Percentiles rank a stretch among this genome's conserved stretches.
These are phyloP conservation scores for Dysmachus trigonus DNA, from an alignment of 2,888 invertebrate genomes.

Conservation along the genomic window DNA sequence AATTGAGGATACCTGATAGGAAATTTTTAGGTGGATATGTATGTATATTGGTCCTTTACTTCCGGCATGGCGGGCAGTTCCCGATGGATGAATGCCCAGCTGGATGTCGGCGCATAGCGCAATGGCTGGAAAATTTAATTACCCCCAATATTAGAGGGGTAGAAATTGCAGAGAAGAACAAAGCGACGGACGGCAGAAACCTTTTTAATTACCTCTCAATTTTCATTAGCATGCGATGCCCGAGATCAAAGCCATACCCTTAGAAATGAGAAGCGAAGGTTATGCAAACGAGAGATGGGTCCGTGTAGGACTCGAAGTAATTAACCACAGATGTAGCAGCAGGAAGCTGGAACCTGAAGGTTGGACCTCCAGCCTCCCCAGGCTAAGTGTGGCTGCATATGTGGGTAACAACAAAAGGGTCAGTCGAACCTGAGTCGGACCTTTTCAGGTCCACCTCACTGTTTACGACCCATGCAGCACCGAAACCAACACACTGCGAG, in stretches of 20 bases:
- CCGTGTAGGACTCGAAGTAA: conserved; percentile 25
- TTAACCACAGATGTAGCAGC: conserved; percentile 42
- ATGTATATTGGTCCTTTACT: background rate
- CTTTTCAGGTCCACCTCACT: conserved; percentile 19
- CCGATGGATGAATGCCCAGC: background rate
- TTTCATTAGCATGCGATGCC: conserved; percentile 38
- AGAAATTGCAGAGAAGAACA: conserved; percentile 31
- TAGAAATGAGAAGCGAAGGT: conserved; percentile 15
- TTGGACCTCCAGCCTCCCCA: background rate
- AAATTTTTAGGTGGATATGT: conserved; percentile 4
- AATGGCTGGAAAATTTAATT: conserved; percentile 36
- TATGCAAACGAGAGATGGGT: conserved; percentile 42
- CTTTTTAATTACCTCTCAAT: conserved; percentile 42
- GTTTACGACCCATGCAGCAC: conserved; percentile 9
- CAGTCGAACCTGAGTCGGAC: background rate
- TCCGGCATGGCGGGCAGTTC: background rate
- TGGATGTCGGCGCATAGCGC: conserved; percentile 20
- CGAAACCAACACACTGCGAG: background rate
- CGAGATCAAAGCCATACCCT: conserved; percentile 12
- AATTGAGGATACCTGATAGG: conserved; percentile 32
- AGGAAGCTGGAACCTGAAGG: conserved; percentile 4
- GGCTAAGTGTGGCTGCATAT: conserved; percentile 32
- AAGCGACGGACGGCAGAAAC: conserved; percentile 26
- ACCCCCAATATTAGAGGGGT: conserved; percentile 36
- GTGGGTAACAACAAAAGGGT: conserved; percentile 41